phyloP scores from a whole-genome alignment of 1,140 invertebrate species.

The Apis cerana region DNA sequence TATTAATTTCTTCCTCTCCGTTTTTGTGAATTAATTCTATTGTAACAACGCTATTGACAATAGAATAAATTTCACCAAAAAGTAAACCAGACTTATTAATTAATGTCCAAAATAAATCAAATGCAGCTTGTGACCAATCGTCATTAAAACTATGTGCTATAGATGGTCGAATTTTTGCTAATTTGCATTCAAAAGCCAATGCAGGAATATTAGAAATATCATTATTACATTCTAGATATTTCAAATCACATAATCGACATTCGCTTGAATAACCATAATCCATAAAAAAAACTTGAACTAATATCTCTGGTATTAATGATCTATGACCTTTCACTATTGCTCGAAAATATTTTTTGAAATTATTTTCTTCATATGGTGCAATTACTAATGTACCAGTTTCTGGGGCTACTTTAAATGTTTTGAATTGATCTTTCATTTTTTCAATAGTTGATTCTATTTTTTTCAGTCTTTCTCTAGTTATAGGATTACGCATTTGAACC shows the following conservation, averaged over 20 bases:
- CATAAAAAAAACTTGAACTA: slow-evolving; percentile 85
- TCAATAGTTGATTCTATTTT: slow-evolving; percentile 62
- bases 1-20: slow-evolving; percentile 66
- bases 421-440: background rate
- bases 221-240: slow-evolving; percentile 42
- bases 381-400: slow-evolving; percentile 66
- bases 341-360: slow-evolving; percentile 71
- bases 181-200: slow-evolving; percentile 87
- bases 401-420: slow-evolving; percentile 21
- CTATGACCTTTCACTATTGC: slow-evolving; percentile 70
- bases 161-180: slow-evolving; percentile 86
- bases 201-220: slow-evolving; percentile 76
- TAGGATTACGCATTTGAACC: slow-evolving; percentile 81
- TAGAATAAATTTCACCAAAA: slow-evolving; percentile 87
- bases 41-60: slow-evolving; percentile 86
- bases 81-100: slow-evolving; percentile 50
- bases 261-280: slow-evolving; percentile 88
- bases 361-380: slow-evolving; percentile 71
- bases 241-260: slow-evolving; percentile 67
- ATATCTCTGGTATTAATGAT: slow-evolving; percentile 27
- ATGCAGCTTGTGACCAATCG: slow-evolving; percentile 84
- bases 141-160: slow-evolving; percentile 80
- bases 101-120: slow-evolving; percentile 79
- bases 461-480: slow-evolving; percentile 56
- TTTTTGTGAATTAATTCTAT: slow-evolving; percentile 83